A percentile compares a stretch with the other conserved stretches of the same genome.
These are phyloP conservation scores for Brachypteracias leptosomus DNA, from an alignment of 2,113 vertebrate genomes.

Conservation along the genomic window DNA sequence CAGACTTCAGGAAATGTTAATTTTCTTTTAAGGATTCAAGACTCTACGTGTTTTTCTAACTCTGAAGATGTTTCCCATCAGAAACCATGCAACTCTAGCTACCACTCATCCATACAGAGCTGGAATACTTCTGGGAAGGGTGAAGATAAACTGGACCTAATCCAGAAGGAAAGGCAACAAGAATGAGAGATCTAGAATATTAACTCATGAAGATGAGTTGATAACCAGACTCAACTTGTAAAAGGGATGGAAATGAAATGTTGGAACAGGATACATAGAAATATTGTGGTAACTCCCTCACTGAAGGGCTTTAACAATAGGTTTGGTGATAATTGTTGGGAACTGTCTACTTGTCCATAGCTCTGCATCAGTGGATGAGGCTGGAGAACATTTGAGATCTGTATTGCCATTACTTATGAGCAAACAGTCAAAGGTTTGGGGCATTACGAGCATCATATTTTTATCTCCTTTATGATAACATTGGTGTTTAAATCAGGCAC, in stretches of 20 bases:
- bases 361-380: background rate
- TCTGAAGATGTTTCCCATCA: background rate
- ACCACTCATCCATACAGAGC: background rate
- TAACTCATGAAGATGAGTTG: background rate
- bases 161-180: background rate
- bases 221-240: background rate
- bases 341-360: accelerated
- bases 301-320: background rate
- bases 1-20: background rate
- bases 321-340: background rate
- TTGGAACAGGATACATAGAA: background rate
- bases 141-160: background rate
- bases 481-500: background rate
- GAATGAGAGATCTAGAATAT: background rate
- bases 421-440: background rate
- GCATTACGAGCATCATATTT: background rate
- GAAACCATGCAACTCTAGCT: background rate
- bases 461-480: background rate
- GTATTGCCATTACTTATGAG: background rate
- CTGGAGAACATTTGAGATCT: background rate
- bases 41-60: background rate
- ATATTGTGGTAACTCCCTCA: background rate
- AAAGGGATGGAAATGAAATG: background rate
- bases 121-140: background rate
- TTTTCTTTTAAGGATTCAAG: background rate